These are phyloP conservation scores for Rhyacophila evoluta DNA, from an alignment of 2,888 invertebrate species.

Conservation along the genomic window DNA sequence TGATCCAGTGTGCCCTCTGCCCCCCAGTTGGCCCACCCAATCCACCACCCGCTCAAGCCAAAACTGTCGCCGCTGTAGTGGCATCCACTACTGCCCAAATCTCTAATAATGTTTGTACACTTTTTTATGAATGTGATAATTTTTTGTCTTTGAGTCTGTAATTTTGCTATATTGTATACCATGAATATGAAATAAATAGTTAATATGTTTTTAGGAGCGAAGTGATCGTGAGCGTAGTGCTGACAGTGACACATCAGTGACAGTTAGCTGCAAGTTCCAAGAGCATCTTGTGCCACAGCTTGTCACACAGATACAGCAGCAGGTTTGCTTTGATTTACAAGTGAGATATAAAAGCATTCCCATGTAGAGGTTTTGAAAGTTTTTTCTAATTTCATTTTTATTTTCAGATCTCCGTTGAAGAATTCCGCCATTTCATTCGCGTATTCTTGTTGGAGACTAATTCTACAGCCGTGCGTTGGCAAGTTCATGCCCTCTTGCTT, in stretches of 20 bases:
- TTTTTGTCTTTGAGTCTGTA: no score
- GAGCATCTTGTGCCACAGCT: slow-evolving; percentile 65
- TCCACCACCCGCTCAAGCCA: slow-evolving; percentile 23
- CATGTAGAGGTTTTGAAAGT: no score
- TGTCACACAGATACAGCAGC: slow-evolving; percentile 66
- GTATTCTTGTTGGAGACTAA: slow-evolving; percentile 95
- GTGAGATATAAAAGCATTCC: no score
- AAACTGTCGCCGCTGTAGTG: not conserved
- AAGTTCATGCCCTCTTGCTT: slow-evolving; percentile 88
- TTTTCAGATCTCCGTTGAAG: slow-evolving; percentile 60
- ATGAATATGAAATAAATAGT: no score
- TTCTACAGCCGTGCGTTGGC: slow-evolving; percentile 93
- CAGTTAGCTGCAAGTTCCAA: slow-evolving; percentile 68
- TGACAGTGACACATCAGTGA: slow-evolving; percentile 65
- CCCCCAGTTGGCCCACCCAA: slow-evolving; percentile 56
- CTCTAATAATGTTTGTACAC: not conserved
- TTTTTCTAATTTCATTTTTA: no score
- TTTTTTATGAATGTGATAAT: no score
- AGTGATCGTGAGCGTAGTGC: slow-evolving; percentile 67
- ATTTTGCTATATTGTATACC: no score
- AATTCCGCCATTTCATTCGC: slow-evolving; percentile 82
- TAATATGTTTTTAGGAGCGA: slow-evolving; percentile 62
- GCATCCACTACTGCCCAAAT: not conserved
- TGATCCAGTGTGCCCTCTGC: slow-evolving; percentile 91
- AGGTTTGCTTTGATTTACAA: slow-evolving; percentile 61